Conservation (phyloP, 1,140 invertebrate genomes). For the Philopotamus ludificatus region DNA sequence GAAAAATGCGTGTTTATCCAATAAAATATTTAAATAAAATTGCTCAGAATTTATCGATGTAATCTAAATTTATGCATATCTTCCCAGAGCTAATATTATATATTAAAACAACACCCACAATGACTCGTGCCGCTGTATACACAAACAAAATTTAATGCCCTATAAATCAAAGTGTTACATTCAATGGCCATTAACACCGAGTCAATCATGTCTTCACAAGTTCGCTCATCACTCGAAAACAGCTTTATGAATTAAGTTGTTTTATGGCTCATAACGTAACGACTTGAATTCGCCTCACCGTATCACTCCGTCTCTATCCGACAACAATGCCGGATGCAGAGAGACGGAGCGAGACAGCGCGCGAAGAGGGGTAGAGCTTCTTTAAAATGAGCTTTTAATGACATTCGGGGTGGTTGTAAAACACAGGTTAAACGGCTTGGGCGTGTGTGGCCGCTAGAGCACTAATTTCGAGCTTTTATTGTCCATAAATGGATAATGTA, state of each 20-base stretch:
- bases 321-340: conserved; percentile 35
- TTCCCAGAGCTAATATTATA: too few relatives aligned
- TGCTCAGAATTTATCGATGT: too few relatives aligned
- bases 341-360: not conserved
- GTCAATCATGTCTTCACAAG: conserved; percentile 23
- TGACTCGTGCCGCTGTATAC: too few relatives aligned
- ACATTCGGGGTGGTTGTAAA: conserved; percentile 38
- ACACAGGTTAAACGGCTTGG: conserved; percentile 32
- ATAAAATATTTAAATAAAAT: too few relatives aligned
- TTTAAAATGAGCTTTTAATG: conserved; percentile 36
- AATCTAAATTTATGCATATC: too few relatives aligned
- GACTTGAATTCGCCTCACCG: conserved; percentile 3
- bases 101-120: too few relatives aligned
- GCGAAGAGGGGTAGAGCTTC: conserved; percentile 2
- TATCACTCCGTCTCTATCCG: conserved; percentile 28
- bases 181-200: conserved; percentile 9
- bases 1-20: too few relatives aligned
- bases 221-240: conserved; percentile 27
- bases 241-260: conserved; percentile 36
- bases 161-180: not conserved
- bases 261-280: conserved; percentile 26
- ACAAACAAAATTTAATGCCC: not conserved
- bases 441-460: conserved; percentile 26
- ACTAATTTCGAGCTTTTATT: conserved; percentile 38
- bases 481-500: conserved; percentile 35